Evolutionary conservation across 1,140 invertebrate species (phyloP).

Genomic region (Apolygus lucorum): DNA sequence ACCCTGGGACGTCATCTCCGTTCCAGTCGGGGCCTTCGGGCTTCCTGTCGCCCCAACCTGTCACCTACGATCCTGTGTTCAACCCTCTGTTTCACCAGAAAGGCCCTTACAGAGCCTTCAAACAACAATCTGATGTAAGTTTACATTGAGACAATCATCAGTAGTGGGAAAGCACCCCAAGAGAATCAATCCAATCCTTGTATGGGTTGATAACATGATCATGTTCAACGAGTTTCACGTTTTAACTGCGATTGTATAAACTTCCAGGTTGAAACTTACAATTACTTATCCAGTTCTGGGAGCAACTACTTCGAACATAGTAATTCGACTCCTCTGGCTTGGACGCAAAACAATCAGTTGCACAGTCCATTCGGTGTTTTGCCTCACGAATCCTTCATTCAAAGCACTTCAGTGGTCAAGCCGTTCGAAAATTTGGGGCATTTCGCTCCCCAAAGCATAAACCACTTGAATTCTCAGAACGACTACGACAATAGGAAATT

Average conservation of each 20-base stretch:
- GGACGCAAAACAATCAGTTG: conserved; percentile 53
- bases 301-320: conserved; percentile 54
- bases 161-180: conserved; percentile 39
- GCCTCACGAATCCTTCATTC: conserved; percentile 63
- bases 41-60: conserved; percentile 53
- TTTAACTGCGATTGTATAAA: conserved; percentile 36
- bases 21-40: conserved; percentile 59
- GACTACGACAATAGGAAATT: conserved; percentile 35
- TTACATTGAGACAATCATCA: conserved; percentile 34
- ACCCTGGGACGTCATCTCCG: conserved; percentile 42
- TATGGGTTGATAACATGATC: too few relatives aligned
- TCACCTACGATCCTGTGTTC: conserved; percentile 60
- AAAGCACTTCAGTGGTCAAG: conserved; percentile 39
- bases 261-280: conserved; percentile 44
- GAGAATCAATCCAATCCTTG: too few relatives aligned
- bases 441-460: conserved; percentile 50
- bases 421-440: conserved; percentile 56
- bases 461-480: conserved; percentile 48
- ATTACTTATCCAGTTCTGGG: conserved; percentile 28
- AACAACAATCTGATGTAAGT: conserved; percentile 42
- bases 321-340: conserved; percentile 43
- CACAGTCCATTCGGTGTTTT: conserved; percentile 65
- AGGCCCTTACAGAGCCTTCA: conserved; percentile 45
- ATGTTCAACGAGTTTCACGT: too few relatives aligned
- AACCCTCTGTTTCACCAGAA: conserved; percentile 59